Conservation (phyloP, 2,797 vertebrate genomes). For the Centroberyx gerrardi region DNA sequence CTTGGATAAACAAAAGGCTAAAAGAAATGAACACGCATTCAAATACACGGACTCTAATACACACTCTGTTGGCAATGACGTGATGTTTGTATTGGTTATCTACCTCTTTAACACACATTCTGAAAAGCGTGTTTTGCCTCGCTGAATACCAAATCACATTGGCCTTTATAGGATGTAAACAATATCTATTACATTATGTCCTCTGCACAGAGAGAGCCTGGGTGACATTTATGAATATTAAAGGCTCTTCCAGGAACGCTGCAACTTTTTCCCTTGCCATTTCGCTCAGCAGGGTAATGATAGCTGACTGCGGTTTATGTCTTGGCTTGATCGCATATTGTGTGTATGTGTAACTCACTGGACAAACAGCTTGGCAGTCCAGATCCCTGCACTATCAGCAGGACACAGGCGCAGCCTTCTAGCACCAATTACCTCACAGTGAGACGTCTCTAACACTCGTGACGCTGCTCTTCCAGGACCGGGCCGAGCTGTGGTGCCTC, state of each 20-base stretch:
- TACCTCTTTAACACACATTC: neutral
- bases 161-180: neutral
- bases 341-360: slow-evolving; percentile 16
- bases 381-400: slow-evolving; percentile 45
- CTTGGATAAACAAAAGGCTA: slow-evolving; percentile 15
- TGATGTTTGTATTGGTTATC: slow-evolving; percentile 3
- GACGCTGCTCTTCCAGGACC: neutral
- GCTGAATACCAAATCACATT: neutral
- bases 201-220: slow-evolving; percentile 4
- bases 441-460: slow-evolving; percentile 9
- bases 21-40: neutral
- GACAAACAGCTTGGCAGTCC: neutral
- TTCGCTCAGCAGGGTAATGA: neutral
- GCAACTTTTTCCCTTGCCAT: neutral
- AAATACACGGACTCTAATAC: neutral
- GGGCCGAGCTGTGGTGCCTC: neutral
- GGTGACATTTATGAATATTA: neutral
- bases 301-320: too few species aligned
- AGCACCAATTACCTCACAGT: slow-evolving; percentile 39
- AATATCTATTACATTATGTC: neutral
- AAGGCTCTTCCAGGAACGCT: neutral
- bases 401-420: slow-evolving; percentile 29
- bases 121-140: neutral
- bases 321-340: neutral
- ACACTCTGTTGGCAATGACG: too few species aligned